Percentiles rank a stretch among this genome's conserved stretches.
Conservation (phyloP, 92 coral and sea anemone genomes). For the Blastomussa wellsi region DNA sequence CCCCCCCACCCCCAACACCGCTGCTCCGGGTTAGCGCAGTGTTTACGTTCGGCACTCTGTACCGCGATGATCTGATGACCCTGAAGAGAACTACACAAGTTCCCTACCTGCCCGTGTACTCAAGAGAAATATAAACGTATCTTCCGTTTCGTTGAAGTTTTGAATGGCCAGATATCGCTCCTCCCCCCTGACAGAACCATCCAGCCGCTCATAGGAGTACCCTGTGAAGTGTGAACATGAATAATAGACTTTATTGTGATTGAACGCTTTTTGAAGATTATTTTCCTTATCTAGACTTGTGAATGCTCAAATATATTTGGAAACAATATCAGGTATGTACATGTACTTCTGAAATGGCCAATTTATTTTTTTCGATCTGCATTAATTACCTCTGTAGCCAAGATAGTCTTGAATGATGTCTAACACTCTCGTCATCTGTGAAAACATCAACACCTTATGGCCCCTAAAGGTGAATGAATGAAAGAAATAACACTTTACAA, state of each 20-base stretch:
- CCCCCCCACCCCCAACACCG: too few species aligned
- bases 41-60: too few species aligned
- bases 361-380: background rate
- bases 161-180: constrained; percentile 88
- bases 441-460: constrained; percentile 89
- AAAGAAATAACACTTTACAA: too few species aligned
- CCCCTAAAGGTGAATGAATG: constrained; percentile 44
- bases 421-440: constrained; percentile 92
- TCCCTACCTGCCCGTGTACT: constrained; percentile 89
- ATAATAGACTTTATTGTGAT: background rate
- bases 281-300: background rate
- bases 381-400: constrained; percentile 83
- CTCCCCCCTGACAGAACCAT: constrained; percentile 95
- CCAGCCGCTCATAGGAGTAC: constrained; percentile 81
- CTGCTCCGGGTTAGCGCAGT: too few species aligned
- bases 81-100: background rate
- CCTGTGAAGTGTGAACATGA: constrained; percentile 47
- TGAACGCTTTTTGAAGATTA: too few species aligned
- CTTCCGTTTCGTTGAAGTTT: constrained; percentile 89
- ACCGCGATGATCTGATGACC: too few species aligned
- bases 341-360: too few species aligned
- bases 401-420: constrained; percentile 93
- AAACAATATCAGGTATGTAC: too few species aligned
- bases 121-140: constrained; percentile 84
- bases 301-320: too few species aligned